A percentile compares a stretch with the other conserved stretches of the same genome.
phyloP scores from a whole-genome alignment of 2,797 vertebrate genomes.

The Chromobotia macracanthus region DNA sequence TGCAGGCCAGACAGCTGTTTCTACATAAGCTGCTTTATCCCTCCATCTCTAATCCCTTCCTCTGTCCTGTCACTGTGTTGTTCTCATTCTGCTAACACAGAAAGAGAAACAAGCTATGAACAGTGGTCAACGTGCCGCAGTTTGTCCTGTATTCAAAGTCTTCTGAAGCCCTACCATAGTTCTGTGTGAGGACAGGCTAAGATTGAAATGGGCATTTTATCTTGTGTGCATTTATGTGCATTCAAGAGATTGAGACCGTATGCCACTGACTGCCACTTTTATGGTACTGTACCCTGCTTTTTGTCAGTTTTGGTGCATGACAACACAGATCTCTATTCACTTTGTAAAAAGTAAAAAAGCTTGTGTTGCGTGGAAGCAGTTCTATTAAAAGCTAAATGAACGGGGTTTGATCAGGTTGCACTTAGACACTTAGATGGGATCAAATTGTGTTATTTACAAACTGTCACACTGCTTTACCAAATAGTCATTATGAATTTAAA shows the following conservation, averaged over 20 bases:
- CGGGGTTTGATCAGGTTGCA: background rate
- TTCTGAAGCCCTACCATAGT: background rate
- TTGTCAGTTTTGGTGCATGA: too few relatives aligned
- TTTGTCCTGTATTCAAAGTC: background rate
- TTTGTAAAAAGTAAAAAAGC: too few relatives aligned
- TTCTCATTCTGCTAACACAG: background rate
- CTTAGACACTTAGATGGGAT: background rate
- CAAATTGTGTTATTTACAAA: background rate
- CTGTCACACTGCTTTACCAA: background rate
- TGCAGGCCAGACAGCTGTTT: conserved; percentile 46
- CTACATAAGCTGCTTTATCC: conserved; percentile 48
- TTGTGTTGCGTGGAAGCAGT: too few relatives aligned
- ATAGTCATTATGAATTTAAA: background rate
- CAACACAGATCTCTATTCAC: too few relatives aligned
- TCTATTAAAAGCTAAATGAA: too few relatives aligned
- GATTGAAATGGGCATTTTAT: background rate
- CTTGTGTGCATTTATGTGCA: too few relatives aligned
- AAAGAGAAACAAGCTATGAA: background rate
- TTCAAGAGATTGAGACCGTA: too few relatives aligned
- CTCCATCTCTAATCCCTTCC: conserved; percentile 51
- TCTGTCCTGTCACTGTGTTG: background rate
- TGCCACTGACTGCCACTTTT: too few relatives aligned
- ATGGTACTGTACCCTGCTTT: too few relatives aligned
- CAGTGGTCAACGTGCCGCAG: background rate
- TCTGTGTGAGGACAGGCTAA: background rate